These are phyloP conservation scores for Protosalanx chinensis DNA, from an alignment of 2,797 vertebrate species.

Conservation along the genomic window DNA sequence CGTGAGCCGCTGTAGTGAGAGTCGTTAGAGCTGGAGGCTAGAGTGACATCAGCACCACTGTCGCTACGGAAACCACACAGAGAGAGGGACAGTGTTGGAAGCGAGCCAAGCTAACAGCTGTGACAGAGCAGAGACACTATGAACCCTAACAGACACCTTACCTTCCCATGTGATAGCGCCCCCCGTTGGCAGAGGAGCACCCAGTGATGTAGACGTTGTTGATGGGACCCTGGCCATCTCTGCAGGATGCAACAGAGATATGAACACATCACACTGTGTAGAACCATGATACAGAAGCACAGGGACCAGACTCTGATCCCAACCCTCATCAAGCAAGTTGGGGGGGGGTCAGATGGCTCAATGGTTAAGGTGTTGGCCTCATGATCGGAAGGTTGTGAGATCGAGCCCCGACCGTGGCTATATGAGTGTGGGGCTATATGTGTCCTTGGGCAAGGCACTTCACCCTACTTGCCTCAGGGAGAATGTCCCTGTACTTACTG, in stretches of 20 bases:
- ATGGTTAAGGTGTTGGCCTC: too few species aligned
- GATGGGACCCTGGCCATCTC: slow-evolving; percentile 99
- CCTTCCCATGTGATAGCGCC: slow-evolving; percentile 88
- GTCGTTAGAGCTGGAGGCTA: slow-evolving; percentile 96
- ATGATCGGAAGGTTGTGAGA: too few species aligned
- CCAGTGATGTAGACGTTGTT: slow-evolving; percentile 91
- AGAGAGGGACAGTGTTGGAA: neutral
- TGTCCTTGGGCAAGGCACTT: too few species aligned
- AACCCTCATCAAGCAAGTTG: neutral
- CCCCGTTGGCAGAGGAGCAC: slow-evolving; percentile 86
- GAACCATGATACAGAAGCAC: neutral
- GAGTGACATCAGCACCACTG: slow-evolving; percentile 86
- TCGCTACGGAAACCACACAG: slow-evolving; percentile 71
- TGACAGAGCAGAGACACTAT: neutral
- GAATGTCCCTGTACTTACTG: too few species aligned
- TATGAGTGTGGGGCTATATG: too few species aligned
- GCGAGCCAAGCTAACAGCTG: too few species aligned
- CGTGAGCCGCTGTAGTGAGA: slow-evolving; percentile 97
- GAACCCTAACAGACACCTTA: slow-evolving; percentile 53
- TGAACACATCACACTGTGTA: neutral
- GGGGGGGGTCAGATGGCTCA: too few species aligned
- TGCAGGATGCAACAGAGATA: slow-evolving; percentile 46
- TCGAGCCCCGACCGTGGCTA: too few species aligned
- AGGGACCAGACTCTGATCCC: neutral
- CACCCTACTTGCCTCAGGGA: too few species aligned